A percentile compares a stretch with the other conserved stretches of the same genome.
Evolutionary conservation across 2,888 invertebrate genomes (phyloP).

Genomic region (Parascotia fuliginaria): DNA sequence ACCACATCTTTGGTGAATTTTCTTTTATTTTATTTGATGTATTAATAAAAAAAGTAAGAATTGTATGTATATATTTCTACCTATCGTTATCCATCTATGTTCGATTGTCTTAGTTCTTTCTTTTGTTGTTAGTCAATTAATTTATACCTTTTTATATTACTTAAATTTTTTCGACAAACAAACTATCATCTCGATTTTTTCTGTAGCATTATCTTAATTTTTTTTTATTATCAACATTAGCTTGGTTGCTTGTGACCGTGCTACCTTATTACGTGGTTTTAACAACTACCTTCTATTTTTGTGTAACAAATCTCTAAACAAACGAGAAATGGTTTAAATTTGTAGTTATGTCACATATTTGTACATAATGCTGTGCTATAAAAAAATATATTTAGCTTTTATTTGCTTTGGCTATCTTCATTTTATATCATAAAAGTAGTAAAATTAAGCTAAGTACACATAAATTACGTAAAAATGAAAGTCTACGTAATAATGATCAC

Average conservation of each 20-base stretch:
- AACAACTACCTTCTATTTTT: slow-evolving; percentile 16
- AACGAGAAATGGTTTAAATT: slow-evolving; percentile 4
- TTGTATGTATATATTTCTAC: no score
- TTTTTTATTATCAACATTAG: slow-evolving; percentile 28
- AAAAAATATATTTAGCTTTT: neutral
- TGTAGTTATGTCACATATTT: slow-evolving; percentile 7
- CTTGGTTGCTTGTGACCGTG: slow-evolving; percentile 2
- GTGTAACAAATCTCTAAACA: slow-evolving; percentile 4
- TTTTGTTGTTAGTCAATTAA: no score
- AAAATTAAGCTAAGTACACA: no score
- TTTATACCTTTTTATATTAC: no score
- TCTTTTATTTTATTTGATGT: no score
- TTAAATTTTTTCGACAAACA: neutral
- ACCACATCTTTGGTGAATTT: no score
- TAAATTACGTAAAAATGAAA: no score
- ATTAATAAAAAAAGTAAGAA: neutral
- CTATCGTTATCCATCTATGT: neutral
- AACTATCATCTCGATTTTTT: slow-evolving; percentile 18
- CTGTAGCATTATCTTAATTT: slow-evolving; percentile 11
- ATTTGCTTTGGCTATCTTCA: neutral
- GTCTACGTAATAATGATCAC: no score
- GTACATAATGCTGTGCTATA: neutral
- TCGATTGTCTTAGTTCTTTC: neutral
- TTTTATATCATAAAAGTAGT: no score
- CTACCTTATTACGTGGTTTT: slow-evolving; percentile 14